These are phyloP conservation scores for Lithophane semibrunnea DNA, from an alignment of 2,888 invertebrate species.

Conservation along the genomic window DNA sequence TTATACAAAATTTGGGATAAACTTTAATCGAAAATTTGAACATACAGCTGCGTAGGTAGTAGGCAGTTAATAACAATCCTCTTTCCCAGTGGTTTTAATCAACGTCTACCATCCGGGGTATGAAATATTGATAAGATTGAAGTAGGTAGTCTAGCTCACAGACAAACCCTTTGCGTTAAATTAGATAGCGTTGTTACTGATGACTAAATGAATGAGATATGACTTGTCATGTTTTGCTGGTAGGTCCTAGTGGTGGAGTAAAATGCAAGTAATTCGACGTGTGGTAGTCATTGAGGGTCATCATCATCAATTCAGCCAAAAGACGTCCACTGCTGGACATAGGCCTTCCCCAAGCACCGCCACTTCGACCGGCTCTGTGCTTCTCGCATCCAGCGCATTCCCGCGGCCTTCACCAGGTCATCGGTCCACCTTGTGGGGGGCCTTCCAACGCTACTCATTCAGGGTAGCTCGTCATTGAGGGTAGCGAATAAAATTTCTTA, in stretches of 20 bases:
- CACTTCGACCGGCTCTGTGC: too few species aligned
- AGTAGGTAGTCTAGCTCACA: conserved; percentile 38
- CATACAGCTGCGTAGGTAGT: background rate
- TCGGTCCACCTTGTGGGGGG: too few species aligned
- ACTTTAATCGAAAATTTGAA: conserved; percentile 23
- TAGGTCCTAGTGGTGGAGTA: background rate
- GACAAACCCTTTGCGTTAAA: conserved; percentile 38
- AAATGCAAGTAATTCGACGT: background rate
- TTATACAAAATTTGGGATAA: too few species aligned
- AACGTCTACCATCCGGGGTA: conserved; percentile 14
- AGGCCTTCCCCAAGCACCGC: too few species aligned
- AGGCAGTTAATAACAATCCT: conserved; percentile 7
- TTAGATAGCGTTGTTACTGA: conserved; percentile 32
- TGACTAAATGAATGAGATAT: conserved; percentile 22
- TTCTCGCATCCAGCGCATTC: too few species aligned
- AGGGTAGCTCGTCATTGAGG: too few species aligned
- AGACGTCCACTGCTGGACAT: too few species aligned
- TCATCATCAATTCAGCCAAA: too few species aligned
- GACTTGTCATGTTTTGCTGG: conserved; percentile 25
- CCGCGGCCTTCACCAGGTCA: too few species aligned
- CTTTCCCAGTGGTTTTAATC: conserved; percentile 35
- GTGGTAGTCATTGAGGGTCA: too few species aligned
- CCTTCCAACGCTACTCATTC: too few species aligned
- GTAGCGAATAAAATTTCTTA: background rate
- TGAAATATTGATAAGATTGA: conserved; percentile 51